Percentiles rank a stretch among this genome's conserved stretches.
phyloP scores from a whole-genome alignment of 1,140 invertebrate species.

The Aphaenogaster ashmeadi region DNA sequence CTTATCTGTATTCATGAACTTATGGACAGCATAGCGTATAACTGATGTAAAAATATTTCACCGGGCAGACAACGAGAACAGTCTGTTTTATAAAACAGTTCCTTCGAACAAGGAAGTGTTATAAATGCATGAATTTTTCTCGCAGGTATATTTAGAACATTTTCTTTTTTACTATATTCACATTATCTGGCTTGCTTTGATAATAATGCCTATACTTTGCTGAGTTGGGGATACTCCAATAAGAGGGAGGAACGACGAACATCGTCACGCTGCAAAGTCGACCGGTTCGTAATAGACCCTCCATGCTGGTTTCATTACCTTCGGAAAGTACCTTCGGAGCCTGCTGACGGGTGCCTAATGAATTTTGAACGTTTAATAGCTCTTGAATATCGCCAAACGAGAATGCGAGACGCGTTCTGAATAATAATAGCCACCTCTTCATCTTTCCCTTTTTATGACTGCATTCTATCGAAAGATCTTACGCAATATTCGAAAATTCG shows the following conservation, averaged over 20 bases:
- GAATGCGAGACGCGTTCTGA: slow-evolving; percentile 50
- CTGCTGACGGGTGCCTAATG: slow-evolving; percentile 57
- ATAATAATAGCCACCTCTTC: slow-evolving; percentile 38
- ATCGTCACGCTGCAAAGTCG: slow-evolving; percentile 22
- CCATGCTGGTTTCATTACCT: slow-evolving; percentile 56
- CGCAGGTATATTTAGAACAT: slow-evolving; percentile 14
- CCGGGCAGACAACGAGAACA: background rate
- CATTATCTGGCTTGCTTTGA: background rate
- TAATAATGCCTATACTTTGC: slow-evolving; percentile 29
- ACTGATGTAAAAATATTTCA: slow-evolving; percentile 31
- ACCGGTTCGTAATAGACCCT: slow-evolving; percentile 52
- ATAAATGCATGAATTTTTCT: slow-evolving; percentile 31
- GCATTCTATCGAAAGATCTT: background rate
- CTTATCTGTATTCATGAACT: slow-evolving; percentile 33
- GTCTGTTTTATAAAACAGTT: slow-evolving; percentile 29
- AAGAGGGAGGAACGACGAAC: slow-evolving; percentile 7
- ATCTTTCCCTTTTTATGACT: background rate
- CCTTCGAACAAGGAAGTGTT: background rate
- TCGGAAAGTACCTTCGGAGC: slow-evolving; percentile 43
- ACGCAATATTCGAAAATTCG: background rate
- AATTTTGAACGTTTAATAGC: slow-evolving; percentile 64
- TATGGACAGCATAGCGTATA: slow-evolving; percentile 7
- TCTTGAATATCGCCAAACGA: slow-evolving; percentile 53
- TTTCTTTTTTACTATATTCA: background rate
- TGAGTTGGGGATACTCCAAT: slow-evolving; percentile 56